Evolutionary conservation across 2,888 invertebrate genomes (phyloP), one percentile per base, ranked within the genome.

Genomic region (Plutella xylostella): DNA sequence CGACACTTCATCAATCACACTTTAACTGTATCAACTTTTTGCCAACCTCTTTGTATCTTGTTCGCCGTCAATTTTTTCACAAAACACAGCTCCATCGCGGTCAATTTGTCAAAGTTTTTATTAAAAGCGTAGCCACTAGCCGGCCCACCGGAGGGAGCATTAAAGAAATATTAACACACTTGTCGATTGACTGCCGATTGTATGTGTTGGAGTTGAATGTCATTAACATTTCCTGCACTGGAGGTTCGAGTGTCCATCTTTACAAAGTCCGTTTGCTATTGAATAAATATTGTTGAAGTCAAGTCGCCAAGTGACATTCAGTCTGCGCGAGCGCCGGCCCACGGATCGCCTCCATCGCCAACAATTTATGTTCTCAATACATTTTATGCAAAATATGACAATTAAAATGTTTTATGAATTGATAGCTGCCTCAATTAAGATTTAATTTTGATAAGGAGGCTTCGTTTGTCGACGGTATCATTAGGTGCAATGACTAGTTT

Each of bases 221-320:
- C 76, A 72, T 78, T 77, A 78, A 72, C 65, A 59, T 70, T 77
- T 75, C 77, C 73, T 70, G 72, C 68, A 67, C 61, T 66, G 74
- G 72, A 64, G 72, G 62, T 66, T 77, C 68, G 66, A 79, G 77
- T 75, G 71, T 67, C 61, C 68, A 66, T 71, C 68, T 68, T 66
- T 60, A 71, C 64, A 66, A 37, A 72, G 68, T 62, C 62, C 57
- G 62, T 70, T 61, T 62, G 64, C 68, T 64, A 72, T 79, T 79
- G 75, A 77, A 78, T 76, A 79, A 80, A 80, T 72, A 80, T 75
- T 76, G 73, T 77, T 71, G 58, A 68, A 76, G n/a, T n/a, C 68
- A 72, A 75, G 72, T 74, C 66, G 69, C 72, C 75, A 69, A 78
- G 77, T 77, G 77, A 79, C 77, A 79, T 79, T 76, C 72, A 63